A percentile compares a stretch with the other conserved stretches of the same genome.
phyloP scores from a whole-genome alignment of 1,140 invertebrate genomes.

The Cherax quadricarinatus region DNA sequence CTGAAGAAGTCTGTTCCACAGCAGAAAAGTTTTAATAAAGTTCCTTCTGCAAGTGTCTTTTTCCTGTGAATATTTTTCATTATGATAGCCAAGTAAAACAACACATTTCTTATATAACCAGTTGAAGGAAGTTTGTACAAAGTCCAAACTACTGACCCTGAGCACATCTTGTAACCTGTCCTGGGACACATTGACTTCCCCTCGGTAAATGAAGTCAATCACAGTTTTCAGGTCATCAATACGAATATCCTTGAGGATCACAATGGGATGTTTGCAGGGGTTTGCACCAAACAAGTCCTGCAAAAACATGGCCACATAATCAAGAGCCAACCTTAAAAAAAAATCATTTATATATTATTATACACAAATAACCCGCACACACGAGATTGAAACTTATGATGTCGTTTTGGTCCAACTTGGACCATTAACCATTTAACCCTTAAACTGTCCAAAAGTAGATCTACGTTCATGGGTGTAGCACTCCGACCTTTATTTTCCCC shows the following conservation, averaged over 20 bases:
- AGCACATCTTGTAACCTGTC: conserved; percentile 90
- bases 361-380: too few relatives aligned
- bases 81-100: background rate
- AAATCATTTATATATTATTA: background rate
- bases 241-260: conserved; percentile 92
- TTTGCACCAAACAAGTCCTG: conserved; percentile 88
- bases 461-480: too few relatives aligned
- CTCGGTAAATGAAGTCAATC: conserved; percentile 95
- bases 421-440: too few relatives aligned
- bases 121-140: background rate
- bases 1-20: background rate
- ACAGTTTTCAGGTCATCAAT: conserved; percentile 90
- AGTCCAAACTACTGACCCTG: conserved; percentile 79
- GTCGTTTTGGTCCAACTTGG: too few relatives aligned
- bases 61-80: too few relatives aligned
- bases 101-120: background rate
- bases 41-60: background rate
- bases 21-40: background rate
- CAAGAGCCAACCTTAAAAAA: background rate
- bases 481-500: too few relatives aligned
- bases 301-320: conserved; percentile 72
- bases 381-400: too few relatives aligned
- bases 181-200: conserved; percentile 92
- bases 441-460: too few relatives aligned
- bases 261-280: conserved; percentile 92